A percentile compares a stretch with the other conserved stretches of the same genome.
These are phyloP conservation scores for Threskiornis aethiopicus DNA, from an alignment of 2,797 vertebrate genomes.

Conservation along the genomic window DNA sequence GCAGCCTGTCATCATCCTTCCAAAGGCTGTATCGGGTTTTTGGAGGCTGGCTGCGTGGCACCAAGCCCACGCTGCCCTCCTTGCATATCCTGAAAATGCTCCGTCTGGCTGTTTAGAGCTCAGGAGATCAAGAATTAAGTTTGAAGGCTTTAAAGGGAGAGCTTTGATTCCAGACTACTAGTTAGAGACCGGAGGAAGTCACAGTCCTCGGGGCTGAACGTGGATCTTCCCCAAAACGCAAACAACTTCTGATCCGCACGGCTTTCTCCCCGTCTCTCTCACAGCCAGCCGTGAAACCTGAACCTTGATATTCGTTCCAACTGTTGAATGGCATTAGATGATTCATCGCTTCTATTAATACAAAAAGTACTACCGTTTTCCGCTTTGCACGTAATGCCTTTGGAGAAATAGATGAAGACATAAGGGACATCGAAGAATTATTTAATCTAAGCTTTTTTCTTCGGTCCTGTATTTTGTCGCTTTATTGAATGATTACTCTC, in stretches of 20 bases:
- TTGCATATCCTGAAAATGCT: background rate
- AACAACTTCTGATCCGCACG: background rate
- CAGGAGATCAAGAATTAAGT: background rate
- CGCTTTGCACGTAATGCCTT: slow-evolving; percentile 45
- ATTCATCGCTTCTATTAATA: slow-evolving; percentile 51
- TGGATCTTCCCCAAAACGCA: background rate
- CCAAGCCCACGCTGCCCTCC: background rate
- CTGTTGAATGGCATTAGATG: slow-evolving; percentile 31
- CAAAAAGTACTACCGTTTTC: slow-evolving; percentile 49
- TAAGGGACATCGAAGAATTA: slow-evolving; percentile 42
- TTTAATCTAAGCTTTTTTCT: slow-evolving; percentile 33
- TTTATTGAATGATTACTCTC: background rate
- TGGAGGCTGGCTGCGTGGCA: background rate
- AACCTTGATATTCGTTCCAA: background rate
- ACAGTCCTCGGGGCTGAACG: background rate
- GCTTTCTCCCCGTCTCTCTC: background rate
- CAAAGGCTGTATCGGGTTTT: background rate
- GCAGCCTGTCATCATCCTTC: background rate
- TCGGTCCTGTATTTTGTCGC: background rate
- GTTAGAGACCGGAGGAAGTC: background rate
- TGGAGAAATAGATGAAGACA: slow-evolving; percentile 59
- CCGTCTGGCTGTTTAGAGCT: background rate
- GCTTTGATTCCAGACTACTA: background rate
- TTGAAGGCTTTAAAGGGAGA: background rate
- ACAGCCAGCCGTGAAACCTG: background rate